Evolutionary conservation across 2,888 invertebrate genomes (phyloP).

Genomic region (Dasypogon diadema): DNA sequence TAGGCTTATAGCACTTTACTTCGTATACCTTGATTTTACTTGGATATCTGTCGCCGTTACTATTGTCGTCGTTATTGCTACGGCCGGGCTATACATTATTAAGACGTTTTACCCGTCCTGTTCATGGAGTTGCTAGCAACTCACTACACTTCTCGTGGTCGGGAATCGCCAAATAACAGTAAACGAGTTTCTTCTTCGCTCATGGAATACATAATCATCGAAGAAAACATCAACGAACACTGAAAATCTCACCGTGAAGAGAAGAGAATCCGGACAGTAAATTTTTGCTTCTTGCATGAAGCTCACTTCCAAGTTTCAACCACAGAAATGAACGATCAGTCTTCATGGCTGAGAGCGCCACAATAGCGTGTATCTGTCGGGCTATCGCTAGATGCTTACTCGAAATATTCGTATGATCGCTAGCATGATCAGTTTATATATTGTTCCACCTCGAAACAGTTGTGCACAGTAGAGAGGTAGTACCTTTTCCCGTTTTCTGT

Average conservation of each 20-base stretch:
- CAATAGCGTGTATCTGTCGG: constrained; percentile 29
- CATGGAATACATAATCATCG: constrained; percentile 43
- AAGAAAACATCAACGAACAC: constrained; percentile 15
- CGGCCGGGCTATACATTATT: constrained; percentile 22
- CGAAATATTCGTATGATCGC: constrained; percentile 31
- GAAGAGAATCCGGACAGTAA: constrained; percentile 7
- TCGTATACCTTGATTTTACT: background rate
- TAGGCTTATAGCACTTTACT: background rate
- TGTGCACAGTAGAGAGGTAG: constrained; percentile 56
- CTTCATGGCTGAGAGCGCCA: constrained; percentile 12
- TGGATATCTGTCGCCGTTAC: constrained; percentile 2
- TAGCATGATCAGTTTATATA: constrained; percentile 57
- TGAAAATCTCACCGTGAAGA: constrained; percentile 31
- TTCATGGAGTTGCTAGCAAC: constrained; percentile 10
- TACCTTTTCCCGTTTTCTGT: constrained; percentile 48
- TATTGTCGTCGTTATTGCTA: background rate
- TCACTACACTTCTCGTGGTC: background rate
- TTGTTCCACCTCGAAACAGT: constrained; percentile 58
- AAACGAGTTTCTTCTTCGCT: constrained; percentile 49
- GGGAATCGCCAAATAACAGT: constrained; percentile 44
- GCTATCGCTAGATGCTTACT: constrained; percentile 31
- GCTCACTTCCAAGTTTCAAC: background rate
- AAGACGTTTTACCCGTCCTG: constrained; percentile 11
- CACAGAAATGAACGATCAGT: constrained; percentile 15
- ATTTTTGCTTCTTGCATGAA: background rate